Evolutionary conservation across 2,888 invertebrate genomes (phyloP), one percentile per base, ranked within the genome.

Genomic region (Trachelus tabidus): DNA sequence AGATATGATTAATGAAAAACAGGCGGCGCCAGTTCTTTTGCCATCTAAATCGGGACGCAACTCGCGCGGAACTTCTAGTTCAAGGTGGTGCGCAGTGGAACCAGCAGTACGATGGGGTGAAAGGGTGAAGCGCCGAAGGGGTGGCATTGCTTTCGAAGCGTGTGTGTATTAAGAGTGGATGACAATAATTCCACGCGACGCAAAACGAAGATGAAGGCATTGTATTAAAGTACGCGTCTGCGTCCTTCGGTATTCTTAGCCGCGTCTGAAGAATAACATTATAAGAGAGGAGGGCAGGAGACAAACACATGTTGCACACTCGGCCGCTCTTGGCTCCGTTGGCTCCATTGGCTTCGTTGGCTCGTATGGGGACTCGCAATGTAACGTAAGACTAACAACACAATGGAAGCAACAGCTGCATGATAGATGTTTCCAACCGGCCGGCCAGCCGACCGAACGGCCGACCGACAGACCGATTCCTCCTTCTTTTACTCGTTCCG

Each of bases 381-480:
- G 89, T 88, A 90, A 89, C 89, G 88, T 86, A 90, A 90, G 90
- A 90, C 90, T 90, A 90, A 91, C 90, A 90, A 90, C 89, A 90
- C 91, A 91, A 91, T 91, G 91, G 90, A 90, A 87, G 89, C 90
- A 90, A 89, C 90, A 90, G 90, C 90, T 91, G 91, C 90, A 90
- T 90, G 89, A 89, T 89, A 89, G 88, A 89, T 89, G 80, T 79
- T 80, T 75, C 80, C 80, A 82, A 81, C 83, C 84, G 81, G 84
- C 83, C 85, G 83, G 82, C 79, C 83, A 84, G 80, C 83, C 84
- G 88, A 86, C 86, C 84, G 86, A 40, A 40, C 4, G 15, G 40
- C 69, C 73, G 75, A 77, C 83, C 82, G 83, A 83, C 83, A 82
- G 85, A 84, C 85, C 88, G 87, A 88, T 88, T 86, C 86, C 85